Conservation (phyloP, 2,888 invertebrate species). For the Drosophila atroscutellata region DNA sequence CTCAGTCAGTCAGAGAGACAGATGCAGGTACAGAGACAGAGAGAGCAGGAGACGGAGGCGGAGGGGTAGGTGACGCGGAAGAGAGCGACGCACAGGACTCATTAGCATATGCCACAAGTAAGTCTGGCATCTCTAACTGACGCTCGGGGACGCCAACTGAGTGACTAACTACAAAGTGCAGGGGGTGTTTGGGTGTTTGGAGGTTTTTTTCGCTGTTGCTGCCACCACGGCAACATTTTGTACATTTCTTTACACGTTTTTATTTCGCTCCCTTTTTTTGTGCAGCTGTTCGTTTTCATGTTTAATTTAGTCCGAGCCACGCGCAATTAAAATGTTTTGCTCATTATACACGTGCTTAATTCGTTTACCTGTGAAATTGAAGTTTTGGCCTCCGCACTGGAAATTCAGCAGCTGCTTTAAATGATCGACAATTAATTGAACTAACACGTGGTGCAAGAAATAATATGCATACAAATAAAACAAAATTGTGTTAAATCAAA, state of each 20-base stretch:
- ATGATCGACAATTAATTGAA: constrained; percentile 67
- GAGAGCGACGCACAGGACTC: constrained; percentile 59
- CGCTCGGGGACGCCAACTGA: constrained; percentile 44
- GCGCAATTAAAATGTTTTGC: constrained; percentile 70
- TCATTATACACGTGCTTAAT: constrained; percentile 65
- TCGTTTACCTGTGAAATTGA: constrained; percentile 64
- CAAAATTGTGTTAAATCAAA: constrained; percentile 51
- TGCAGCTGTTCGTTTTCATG: constrained; percentile 26
- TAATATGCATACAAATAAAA: constrained; percentile 25
- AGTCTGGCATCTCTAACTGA: constrained; percentile 55
- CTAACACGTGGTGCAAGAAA: constrained; percentile 13
- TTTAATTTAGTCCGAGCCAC: constrained; percentile 51
- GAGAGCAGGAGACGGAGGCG: not conserved
- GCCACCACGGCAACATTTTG: constrained; percentile 35
- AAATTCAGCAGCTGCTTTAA: constrained; percentile 50
- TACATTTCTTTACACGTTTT: constrained; percentile 41
- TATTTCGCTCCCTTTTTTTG: not conserved
- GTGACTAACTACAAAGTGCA: constrained; percentile 18
- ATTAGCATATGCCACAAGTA: constrained; percentile 79
- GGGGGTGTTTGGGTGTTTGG: not conserved
- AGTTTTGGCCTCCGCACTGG: constrained; percentile 24
- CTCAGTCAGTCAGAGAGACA: not conserved
- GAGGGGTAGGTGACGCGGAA: not conserved
- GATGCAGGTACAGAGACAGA: not conserved
- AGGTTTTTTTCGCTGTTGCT: not conserved